Evolutionary conservation across 2,888 invertebrate species (phyloP), one percentile per base, ranked within the genome.

Genomic region (Blera fallax): DNA sequence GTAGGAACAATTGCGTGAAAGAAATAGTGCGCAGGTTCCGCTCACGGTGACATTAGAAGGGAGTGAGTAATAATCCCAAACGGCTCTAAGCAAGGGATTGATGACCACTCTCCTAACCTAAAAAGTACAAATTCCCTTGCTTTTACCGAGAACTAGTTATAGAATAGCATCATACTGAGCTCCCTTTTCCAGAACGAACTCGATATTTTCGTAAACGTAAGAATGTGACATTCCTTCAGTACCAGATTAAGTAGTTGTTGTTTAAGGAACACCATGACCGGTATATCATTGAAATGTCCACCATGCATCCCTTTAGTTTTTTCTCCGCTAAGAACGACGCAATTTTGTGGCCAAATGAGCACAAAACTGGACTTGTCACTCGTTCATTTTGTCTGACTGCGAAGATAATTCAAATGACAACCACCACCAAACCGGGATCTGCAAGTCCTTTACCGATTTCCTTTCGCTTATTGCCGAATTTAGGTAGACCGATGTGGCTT

Each of bases 301-400:
- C 11, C 10, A 8, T n/a, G n/a, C 10, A 14, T 40, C 43, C 18
- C 6, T 5, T 7, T 40, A 3, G n/a, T 40, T 11, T 37, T 37
- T 10, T 10, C 37, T 8, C 10, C 10, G 11, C 2, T 37, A 3
- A 5, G 24, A 54, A 37, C 21, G 56, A 43, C 43, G 45, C 69
- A 69, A 56, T 34, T 64, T 48, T 14, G 32, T 29, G 1, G 3
- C 4, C 29, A 43, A 45, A n/a, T 7, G 8, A 48, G 40, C n/a
- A 50, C 40, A 37, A 64, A 70, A 82, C 70, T 82, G 81, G 81
- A 77, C 82, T 58, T 50, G 69, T 52, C 52, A 62, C 14, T 56
- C 56, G 76, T 54, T 48, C 67, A 81, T 32, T 54, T 48, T 50
- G 27, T 21, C 34, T 65, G 82, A 72, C 58, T 60, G 29, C 40